Conservation (phyloP, 2,888 invertebrate genomes). For the Laspeyria flexula region DNA sequence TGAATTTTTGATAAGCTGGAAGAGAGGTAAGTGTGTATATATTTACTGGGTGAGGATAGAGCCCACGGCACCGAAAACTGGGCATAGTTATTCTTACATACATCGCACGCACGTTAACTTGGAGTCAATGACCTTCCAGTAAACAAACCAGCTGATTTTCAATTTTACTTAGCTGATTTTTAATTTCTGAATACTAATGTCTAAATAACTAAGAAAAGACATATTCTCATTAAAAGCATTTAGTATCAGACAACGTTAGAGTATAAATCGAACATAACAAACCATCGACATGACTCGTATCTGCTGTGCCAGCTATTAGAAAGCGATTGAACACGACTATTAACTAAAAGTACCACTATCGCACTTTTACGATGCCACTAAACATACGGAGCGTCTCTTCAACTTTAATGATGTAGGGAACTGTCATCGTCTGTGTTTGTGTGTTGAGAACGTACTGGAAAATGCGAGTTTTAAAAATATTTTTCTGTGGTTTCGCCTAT, state of each 20-base stretch:
- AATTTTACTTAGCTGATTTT: too few species aligned
- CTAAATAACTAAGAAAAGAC: too few species aligned
- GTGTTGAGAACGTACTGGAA: neutral
- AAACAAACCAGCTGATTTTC: too few species aligned
- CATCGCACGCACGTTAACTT: too few species aligned
- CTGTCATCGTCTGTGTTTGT: neutral
- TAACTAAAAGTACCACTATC: conserved; percentile 21
- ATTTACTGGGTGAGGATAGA: neutral
- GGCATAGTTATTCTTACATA: too few species aligned
- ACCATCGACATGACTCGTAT: neutral
- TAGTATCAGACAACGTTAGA: neutral
- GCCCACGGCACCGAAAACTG: too few species aligned
- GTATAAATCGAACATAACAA: neutral
- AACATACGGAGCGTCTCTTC: neutral
- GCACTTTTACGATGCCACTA: conserved; percentile 28
- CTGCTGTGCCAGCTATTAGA: conserved; percentile 23
- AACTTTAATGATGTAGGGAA: neutral
- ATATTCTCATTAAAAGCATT: too few species aligned
- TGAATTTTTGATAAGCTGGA: neutral
- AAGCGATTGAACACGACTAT: conserved; percentile 20
- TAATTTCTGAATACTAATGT: too few species aligned
- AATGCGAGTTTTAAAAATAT: neutral
- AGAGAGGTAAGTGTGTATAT: neutral
- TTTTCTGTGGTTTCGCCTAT: too few species aligned
- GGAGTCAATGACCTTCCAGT: too few species aligned